phyloP scores from a whole-genome alignment of 2,888 invertebrate genomes.

The Nebria salina region DNA sequence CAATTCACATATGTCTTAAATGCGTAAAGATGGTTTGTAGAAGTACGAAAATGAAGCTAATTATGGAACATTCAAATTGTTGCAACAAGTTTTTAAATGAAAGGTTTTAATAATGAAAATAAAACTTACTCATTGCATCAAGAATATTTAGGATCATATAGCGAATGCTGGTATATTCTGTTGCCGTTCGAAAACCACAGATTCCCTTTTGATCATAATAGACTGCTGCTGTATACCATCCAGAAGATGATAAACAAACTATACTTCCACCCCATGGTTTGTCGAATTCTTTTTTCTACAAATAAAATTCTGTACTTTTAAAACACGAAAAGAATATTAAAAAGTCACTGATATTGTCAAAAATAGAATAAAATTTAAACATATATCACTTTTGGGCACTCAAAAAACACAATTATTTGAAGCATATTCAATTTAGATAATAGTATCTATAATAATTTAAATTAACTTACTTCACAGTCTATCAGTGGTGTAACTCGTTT shows the following conservation, averaged over 20 bases:
- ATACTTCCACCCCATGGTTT: constrained; percentile 73
- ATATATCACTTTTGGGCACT: no score
- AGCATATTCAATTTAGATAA: no score
- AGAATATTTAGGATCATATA: constrained; percentile 66
- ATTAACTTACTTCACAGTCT: constrained; percentile 61
- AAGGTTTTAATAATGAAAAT: no score
- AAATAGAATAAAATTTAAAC: no score
- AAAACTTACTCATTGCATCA: constrained; percentile 63
- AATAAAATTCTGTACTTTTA: constrained; percentile 4
- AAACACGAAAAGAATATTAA: neutral
- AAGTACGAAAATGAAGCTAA: no score
- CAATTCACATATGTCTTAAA: no score
- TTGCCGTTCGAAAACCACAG: constrained; percentile 65
- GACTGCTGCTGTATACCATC: constrained; percentile 79
- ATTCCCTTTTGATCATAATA: constrained; percentile 69
- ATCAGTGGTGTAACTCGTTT: constrained; percentile 57
- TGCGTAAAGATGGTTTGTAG: no score
- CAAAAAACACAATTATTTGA: no score
- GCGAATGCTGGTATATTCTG: constrained; percentile 66
- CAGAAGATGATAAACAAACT: constrained; percentile 71
- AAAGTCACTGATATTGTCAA: no score
- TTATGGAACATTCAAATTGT: no score
- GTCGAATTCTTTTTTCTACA: constrained; percentile 17
- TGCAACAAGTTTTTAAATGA: no score
- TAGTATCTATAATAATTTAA: neutral